Base-by-base conservation (phyloP, 1,140 invertebrate genomes). In the Drosophila punjabiensis region DNA sequence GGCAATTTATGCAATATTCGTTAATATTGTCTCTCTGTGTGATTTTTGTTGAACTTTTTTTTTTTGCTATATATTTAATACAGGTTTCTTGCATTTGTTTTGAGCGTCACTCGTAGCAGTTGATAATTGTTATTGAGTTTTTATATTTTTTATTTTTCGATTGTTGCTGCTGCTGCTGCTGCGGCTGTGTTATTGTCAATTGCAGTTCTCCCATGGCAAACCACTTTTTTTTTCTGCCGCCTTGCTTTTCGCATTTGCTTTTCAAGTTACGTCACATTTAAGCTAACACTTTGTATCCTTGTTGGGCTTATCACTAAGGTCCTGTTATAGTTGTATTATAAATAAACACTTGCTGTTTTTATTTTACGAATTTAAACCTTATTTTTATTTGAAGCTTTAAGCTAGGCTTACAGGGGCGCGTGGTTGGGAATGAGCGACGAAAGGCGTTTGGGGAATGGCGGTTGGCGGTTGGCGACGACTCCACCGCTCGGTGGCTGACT, bases 121-220 rank as follows among this genome's bases (percentile, higher is more conserved):
- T 76, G 81, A 77, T 84, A 84, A 80, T 84, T 84, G 82, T 80
- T 84, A 84, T 73, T 84, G 77, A 84, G 73, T 80, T 83, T 73
- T 75, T 76, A 76, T 76, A n/a, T 24, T 56, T 24, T 37, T 16
- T 24, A 24, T 56, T 56, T 53, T 35, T 50, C 43, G 73, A 60
- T 66, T 73, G 67, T 60, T 79, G 45, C 20, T 76, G 74, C 35
- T 79, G 45, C 20, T 76, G 74, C 35, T 64, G 30, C 20, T 68
- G 33, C 65, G 60, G 58, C 53, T 81, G 47, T 61, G 56, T 66
- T 66, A 74, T 53, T 63, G 69, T 79, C 76, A 73, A 79, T 77
- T 84, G 81, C 73, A 59, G 47, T 84, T 76, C 63, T 78, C 81
- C 68, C 81, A 85, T 75, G 82, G 82, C 68, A 85, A 85, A 81